Conservation (phyloP, 1,140 invertebrate species). For the Tetramorium simillimum region DNA sequence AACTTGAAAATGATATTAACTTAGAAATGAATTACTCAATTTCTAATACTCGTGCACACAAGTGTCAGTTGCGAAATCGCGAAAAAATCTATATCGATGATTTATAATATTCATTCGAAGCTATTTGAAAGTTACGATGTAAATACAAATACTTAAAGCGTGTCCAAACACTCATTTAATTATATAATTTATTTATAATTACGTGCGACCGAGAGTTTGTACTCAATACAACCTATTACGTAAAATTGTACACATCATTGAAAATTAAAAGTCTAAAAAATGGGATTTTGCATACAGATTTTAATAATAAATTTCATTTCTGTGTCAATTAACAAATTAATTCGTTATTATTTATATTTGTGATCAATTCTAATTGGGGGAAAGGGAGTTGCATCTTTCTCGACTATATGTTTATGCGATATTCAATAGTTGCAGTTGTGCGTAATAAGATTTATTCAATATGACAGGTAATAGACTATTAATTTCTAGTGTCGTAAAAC, state of each 20-base stretch:
- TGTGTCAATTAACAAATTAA: background rate
- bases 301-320: background rate
- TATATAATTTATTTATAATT: background rate
- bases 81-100: background rate
- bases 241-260: too few relatives aligned
- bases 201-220: background rate
- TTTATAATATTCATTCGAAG: background rate
- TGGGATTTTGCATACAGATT: background rate
- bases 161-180: background rate
- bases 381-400: background rate
- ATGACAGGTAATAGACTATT: background rate
- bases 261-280: background rate
- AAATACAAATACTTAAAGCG: background rate
- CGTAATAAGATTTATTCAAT: background rate
- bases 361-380: background rate
- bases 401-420: background rate
- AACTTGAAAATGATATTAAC: too few relatives aligned
- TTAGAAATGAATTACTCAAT: background rate
- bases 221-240: background rate
- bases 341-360: background rate
- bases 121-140: conserved; percentile 2
- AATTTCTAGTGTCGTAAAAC: background rate
- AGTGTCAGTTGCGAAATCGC: background rate
- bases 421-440: background rate
- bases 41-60: background rate